Percentiles rank a stretch among this genome's conserved stretches.
These are phyloP conservation scores for Leptopilina clavipes DNA, from an alignment of 1,140 invertebrate species.

Conservation along the genomic window DNA sequence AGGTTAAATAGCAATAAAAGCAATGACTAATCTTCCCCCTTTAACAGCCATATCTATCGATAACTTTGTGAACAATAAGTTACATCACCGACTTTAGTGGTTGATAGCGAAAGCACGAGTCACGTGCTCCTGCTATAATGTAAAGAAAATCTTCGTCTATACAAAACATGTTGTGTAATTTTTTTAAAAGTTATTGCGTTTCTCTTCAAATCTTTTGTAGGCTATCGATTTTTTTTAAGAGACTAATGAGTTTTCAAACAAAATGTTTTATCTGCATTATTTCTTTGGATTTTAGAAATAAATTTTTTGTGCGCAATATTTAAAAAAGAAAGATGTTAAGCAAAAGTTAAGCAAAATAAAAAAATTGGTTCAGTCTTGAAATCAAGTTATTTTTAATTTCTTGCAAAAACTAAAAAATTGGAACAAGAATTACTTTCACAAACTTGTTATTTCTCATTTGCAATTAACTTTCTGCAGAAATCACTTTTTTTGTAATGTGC, in stretches of 20 bases:
- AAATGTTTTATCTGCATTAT: no score
- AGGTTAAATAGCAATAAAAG: not conserved
- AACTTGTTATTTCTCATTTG: slow-evolving; percentile 26
- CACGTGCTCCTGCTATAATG: not conserved
- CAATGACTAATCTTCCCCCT: not conserved
- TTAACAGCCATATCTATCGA: not conserved
- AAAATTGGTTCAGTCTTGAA: no score
- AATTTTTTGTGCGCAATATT: no score
- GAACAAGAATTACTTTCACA: slow-evolving; percentile 15
- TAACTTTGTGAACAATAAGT: slow-evolving; percentile 5
- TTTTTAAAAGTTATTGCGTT: not conserved
- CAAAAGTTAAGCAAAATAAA: no score
- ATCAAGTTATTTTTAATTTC: not conserved
- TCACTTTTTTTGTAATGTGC: not conserved
- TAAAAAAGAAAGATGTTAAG: no score
- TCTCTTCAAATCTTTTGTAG: not conserved
- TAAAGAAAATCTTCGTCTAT: not conserved
- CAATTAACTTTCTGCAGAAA: not conserved
- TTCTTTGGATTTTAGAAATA: no score
- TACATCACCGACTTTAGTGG: not conserved
- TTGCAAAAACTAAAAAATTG: not conserved
- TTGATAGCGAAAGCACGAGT: slow-evolving; percentile 22
- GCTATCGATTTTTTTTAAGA: no score
- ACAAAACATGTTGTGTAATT: slow-evolving; percentile 21
- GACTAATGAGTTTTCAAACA: no score